Evolutionary conservation across 2,888 invertebrate species (phyloP), one percentile per base, ranked within the genome.

Genomic region (Lampropteryx suffumata): DNA sequence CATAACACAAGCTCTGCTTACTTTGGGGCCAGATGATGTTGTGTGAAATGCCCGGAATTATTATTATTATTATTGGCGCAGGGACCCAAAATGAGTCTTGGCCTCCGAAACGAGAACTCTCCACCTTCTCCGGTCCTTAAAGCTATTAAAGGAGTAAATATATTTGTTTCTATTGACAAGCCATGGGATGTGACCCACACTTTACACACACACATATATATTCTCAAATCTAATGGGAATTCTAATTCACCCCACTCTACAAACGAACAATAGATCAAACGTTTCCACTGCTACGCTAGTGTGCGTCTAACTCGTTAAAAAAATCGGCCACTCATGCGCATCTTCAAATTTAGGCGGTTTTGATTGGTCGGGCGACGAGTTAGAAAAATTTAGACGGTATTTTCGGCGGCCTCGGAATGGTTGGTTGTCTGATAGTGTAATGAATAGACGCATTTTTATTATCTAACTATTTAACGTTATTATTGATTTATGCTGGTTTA

Each of bases 271-370:
- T 43, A 28, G 43, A 52, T 47, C 46, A 47, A 27, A 42, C 21
- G 36, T 35, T 14, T 37, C 11, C 44, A 28, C 9, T 13, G 30
- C 13, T 39, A 11, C 9, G 46, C 8, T 48, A 71, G 84, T 84
- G 79, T 79, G 82, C 68, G 72, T 81, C 82, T 84, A 85, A 83
- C 69, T 61, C 67, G 73, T 69, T 78, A 71, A 72, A 59, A 76
- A 69, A 73, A 74, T 84, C 69, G 68, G 75, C 85, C 85, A 85
- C 85, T 87, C 86, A 45, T 53, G 73, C 82, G 81, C 82, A 82
- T 76, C 77, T 67, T 67, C 66, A 59, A 67, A 65, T 72, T 74
- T 71, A 59, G 47, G 58, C 59, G 57, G 34, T 55, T 39, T 27
- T 62, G 56, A 84, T 84, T 84, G 84, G 84, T 55, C 55, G 59